Percentiles rank a stretch among this genome's conserved stretches.
These are phyloP conservation scores for Danio aesculapii DNA, from an alignment of 2,797 vertebrate species.

Conservation along the genomic window DNA sequence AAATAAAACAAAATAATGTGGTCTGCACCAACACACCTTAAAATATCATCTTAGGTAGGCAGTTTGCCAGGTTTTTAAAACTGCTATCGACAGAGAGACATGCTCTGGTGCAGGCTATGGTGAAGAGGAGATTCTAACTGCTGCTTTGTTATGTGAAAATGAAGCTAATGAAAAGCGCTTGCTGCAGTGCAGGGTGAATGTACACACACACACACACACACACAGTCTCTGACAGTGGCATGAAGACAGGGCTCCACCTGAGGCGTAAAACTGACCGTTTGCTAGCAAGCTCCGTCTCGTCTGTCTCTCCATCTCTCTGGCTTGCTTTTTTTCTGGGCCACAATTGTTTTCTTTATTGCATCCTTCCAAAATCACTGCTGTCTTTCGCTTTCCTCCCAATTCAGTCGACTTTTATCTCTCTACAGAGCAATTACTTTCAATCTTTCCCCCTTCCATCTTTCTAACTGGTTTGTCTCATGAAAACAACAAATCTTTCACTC, in stretches of 20 bases:
- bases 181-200: slow-evolving; percentile 52
- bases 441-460: slow-evolving; percentile 22
- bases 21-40: not conserved
- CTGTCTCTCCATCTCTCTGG: slow-evolving; percentile 2
- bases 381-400: slow-evolving; percentile 29
- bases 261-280: slow-evolving; percentile 45
- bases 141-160: slow-evolving; percentile 40
- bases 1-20: not conserved
- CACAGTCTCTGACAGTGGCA: slow-evolving; percentile 46
- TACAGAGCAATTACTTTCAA: slow-evolving; percentile 35
- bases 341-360: slow-evolving; percentile 13
- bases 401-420: slow-evolving; percentile 39
- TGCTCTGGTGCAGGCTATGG: not conserved
- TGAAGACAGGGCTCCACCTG: slow-evolving; percentile 53
- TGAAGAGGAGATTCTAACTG: not conserved
- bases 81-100: not conserved
- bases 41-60: not conserved
- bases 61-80: slow-evolving; percentile 1
- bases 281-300: not conserved
- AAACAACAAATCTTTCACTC: slow-evolving; percentile 48
- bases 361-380: slow-evolving; percentile 37
- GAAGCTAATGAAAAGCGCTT: slow-evolving; percentile 48
- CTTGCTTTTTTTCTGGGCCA: not conserved
- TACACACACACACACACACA: slow-evolving; percentile 50
- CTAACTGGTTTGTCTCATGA: slow-evolving; percentile 34